phyloP scores from a whole-genome alignment of 2,797 vertebrate species.

The Rhynchonycteris naso region DNA sequence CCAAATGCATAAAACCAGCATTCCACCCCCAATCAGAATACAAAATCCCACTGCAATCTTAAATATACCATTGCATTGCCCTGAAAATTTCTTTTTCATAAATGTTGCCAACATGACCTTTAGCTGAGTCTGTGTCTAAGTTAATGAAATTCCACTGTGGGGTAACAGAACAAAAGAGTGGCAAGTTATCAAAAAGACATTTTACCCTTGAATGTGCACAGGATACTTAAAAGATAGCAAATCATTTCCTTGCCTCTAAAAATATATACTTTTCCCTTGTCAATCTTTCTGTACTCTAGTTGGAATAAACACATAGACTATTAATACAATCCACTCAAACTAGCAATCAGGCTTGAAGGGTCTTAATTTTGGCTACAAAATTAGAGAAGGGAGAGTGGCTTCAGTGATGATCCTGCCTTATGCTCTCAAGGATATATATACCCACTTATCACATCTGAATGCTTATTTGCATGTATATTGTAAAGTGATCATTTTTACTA shows the following conservation, averaged over 20 bases:
- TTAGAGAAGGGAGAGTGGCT: background rate
- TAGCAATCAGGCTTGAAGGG: background rate
- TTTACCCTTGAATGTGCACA: background rate
- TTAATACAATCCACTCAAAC: background rate
- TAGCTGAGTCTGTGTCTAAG: background rate
- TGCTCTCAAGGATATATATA: background rate
- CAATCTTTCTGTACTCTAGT: background rate
- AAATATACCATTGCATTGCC: background rate
- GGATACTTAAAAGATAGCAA: slow-evolving; percentile 16
- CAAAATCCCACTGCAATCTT: background rate
- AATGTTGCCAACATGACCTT: background rate
- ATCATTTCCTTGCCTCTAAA: slow-evolving; percentile 51
- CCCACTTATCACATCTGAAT: background rate
- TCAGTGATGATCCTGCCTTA: background rate
- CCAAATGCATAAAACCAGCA: background rate
- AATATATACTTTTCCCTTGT: slow-evolving; percentile 11
- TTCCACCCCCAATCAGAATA: background rate
- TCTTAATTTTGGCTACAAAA: background rate
- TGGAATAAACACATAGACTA: slow-evolving; percentile 3
- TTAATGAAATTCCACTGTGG: slow-evolving; percentile 6
- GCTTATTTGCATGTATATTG: background rate
- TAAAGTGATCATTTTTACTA: background rate
- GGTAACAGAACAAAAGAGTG: background rate
- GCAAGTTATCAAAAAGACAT: slow-evolving; percentile 22
- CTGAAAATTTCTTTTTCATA: slow-evolving; percentile 19